Percentiles rank a stretch among this genome's conserved stretches.
Evolutionary conservation across 1,140 invertebrate genomes (phyloP).

Genomic region (Drosophila ironensis): DNA sequence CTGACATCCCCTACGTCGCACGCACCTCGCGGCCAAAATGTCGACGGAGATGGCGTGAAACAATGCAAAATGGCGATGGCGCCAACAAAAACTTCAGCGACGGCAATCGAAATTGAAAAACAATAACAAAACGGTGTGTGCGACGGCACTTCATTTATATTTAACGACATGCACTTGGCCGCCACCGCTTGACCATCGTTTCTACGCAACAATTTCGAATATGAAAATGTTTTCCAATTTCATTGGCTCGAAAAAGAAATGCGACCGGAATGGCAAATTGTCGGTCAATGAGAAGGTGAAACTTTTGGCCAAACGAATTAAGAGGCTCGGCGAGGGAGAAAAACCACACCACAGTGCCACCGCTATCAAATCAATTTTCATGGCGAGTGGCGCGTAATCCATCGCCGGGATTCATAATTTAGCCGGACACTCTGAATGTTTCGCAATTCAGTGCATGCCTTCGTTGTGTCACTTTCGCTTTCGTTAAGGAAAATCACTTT

Average conservation of each 20-base stretch:
- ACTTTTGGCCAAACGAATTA: conserved; percentile 46
- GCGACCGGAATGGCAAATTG: conserved; percentile 68
- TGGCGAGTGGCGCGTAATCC: conserved; percentile 51
- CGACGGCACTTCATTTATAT: conserved; percentile 59
- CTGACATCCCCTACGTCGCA: conserved; percentile 19
- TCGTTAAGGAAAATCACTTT: conserved; percentile 69
- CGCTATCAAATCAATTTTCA: conserved; percentile 62
- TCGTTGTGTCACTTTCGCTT: conserved; percentile 66
- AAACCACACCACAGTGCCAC: not conserved
- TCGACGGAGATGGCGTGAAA: conserved; percentile 48
- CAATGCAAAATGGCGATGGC: conserved; percentile 73
- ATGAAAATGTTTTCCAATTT: conserved; percentile 74
- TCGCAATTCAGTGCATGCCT: conserved; percentile 63
- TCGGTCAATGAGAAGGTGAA: conserved; percentile 53
- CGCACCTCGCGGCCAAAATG: conserved; percentile 19
- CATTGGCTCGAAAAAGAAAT: conserved; percentile 61
- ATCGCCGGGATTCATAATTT: conserved; percentile 73
- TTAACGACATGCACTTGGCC: conserved; percentile 61
- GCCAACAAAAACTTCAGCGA: conserved; percentile 30
- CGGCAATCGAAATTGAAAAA: conserved; percentile 30
- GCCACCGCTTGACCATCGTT: conserved; percentile 47
- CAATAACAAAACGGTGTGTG: conserved; percentile 8
- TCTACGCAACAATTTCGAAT: conserved; percentile 75
- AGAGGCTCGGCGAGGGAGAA: not conserved
- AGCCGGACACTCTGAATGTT: conserved; percentile 14